These are phyloP conservation scores for Loriculus beryllinus DNA, from an alignment of 2,797 vertebrate species.

Conservation along the genomic window DNA sequence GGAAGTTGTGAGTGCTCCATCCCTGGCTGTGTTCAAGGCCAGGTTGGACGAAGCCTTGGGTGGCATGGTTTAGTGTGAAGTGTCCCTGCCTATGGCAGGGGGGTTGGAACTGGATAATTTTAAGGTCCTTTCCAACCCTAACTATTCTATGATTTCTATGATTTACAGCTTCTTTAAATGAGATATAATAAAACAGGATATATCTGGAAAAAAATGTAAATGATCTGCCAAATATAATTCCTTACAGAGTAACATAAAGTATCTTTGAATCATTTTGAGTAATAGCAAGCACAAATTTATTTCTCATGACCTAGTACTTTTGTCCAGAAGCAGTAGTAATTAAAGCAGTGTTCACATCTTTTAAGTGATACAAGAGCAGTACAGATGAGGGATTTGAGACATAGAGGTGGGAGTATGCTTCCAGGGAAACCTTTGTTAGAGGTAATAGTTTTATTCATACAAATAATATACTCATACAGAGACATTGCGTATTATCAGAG, in stretches of 20 bases:
- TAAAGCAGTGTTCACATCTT: background rate
- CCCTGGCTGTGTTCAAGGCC: too few relatives aligned
- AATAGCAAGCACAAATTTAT: background rate
- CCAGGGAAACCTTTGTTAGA: background rate
- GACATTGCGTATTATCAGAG: background rate
- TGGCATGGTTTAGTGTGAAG: too few relatives aligned
- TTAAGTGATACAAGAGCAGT: background rate
- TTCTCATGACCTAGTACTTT: background rate
- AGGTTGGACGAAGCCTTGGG: too few relatives aligned
- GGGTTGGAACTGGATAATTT: too few relatives aligned
- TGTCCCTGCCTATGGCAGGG: too few relatives aligned
- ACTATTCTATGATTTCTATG: too few relatives aligned
- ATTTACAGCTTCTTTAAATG: background rate
- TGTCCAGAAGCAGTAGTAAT: background rate
- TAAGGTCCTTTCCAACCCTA: too few relatives aligned
- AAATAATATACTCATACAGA: background rate
- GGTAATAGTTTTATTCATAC: background rate
- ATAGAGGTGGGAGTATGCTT: background rate
- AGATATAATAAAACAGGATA: background rate
- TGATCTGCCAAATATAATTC: background rate
- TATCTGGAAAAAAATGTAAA: background rate
- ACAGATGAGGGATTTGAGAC: background rate
- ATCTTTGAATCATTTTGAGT: background rate
- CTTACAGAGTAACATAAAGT: background rate
- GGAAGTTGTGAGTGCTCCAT: too few relatives aligned